phyloP scores from a whole-genome alignment of 2,888 invertebrate genomes.

The Chalcis sispes region DNA sequence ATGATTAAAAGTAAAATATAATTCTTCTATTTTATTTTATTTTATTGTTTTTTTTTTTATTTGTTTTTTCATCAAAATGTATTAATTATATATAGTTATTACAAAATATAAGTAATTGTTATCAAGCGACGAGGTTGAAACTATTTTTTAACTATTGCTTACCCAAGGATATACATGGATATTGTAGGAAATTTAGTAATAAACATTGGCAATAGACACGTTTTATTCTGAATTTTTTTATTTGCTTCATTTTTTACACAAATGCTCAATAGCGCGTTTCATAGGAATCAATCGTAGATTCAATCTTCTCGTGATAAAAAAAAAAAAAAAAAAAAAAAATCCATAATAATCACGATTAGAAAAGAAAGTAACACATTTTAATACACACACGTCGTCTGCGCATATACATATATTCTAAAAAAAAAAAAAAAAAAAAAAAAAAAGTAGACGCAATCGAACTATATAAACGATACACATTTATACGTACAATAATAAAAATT shows the following conservation, averaged over 20 bases:
- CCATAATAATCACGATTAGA: slow-evolving; percentile 6
- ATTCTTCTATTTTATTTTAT: background rate
- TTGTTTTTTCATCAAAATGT: background rate
- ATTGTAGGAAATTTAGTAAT: background rate
- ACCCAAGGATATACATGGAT: no score
- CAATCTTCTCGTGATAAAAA: slow-evolving; percentile 24
- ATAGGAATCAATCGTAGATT: slow-evolving; percentile 31
- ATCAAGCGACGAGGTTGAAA: no score
- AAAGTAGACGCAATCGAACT: slow-evolving; percentile 40
- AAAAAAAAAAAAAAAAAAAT: background rate
- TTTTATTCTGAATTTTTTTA: slow-evolving; percentile 34
- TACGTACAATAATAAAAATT: slow-evolving; percentile 41
- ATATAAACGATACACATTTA: slow-evolving; percentile 36
- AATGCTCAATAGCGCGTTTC: slow-evolving; percentile 35
- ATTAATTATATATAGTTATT: no score
- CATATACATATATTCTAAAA: slow-evolving; percentile 26
- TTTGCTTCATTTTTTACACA: slow-evolving; percentile 42
- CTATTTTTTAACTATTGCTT: no score
- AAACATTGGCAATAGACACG: background rate
- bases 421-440: no score
- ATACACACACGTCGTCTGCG: slow-evolving; percentile 17
- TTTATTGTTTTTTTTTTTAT: background rate
- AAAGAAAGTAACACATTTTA: slow-evolving; percentile 24
- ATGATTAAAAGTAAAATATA: no score
- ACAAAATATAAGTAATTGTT: background rate